Conservation (phyloP, 2,113 vertebrate species). For the Clarias macrocephalus region DNA sequence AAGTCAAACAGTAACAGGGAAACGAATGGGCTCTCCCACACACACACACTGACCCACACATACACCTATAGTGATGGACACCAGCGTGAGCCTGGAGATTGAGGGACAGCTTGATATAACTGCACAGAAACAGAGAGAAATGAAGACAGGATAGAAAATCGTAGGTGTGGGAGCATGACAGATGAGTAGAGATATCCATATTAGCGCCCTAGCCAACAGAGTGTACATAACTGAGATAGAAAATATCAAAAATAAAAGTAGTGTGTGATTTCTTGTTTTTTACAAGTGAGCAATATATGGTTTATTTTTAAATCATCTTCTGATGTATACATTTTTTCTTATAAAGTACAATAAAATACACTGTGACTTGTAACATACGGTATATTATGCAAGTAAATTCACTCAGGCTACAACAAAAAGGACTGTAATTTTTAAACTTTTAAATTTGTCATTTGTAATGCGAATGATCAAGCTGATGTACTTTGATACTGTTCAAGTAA, state of each 20-base stretch:
- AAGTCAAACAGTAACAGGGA: neutral
- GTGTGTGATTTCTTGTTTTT: neutral
- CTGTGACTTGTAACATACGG: neutral
- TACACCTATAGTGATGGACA: neutral
- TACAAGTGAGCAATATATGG: neutral
- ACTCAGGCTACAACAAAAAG: neutral
- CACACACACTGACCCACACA: neutral
- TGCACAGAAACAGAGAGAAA: neutral
- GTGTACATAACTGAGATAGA: neutral
- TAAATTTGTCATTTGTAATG: neutral
- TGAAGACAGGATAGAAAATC: conserved; percentile 11
- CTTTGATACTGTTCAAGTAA: neutral
- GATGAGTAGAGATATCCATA: neutral
- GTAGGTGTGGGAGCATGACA: neutral
- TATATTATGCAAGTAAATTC: neutral
- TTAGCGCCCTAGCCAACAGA: neutral
- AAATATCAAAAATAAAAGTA: neutral
- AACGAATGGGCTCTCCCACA: conserved; percentile 20
- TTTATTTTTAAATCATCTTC: neutral
- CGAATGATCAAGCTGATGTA: neutral
- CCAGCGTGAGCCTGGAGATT: conserved; percentile 23
- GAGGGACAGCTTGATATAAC: neutral
- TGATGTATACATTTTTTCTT: neutral
- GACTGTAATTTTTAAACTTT: neutral
- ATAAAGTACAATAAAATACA: too few species aligned